These are phyloP conservation scores for Thymelicus sylvestris DNA, from an alignment of 2,888 invertebrate species.

Conservation along the genomic window DNA sequence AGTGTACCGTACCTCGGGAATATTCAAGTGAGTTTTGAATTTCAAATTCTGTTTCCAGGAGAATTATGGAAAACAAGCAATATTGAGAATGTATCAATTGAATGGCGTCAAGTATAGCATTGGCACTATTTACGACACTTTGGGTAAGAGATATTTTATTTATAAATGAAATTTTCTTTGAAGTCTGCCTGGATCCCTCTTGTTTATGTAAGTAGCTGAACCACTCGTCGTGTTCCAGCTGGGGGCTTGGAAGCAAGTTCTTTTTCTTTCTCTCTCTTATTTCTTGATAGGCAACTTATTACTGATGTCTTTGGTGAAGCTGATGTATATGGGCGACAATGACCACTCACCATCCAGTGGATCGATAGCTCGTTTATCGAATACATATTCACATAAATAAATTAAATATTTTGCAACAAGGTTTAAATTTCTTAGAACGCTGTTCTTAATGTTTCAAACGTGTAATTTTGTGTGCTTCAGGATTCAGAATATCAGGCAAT, in stretches of 20 bases:
- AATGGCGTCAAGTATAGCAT: slow-evolving; percentile 59
- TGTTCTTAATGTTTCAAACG: slow-evolving; percentile 18
- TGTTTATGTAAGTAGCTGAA: no score
- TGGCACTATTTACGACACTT: slow-evolving; percentile 65
- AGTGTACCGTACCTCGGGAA: slow-evolving; percentile 39
- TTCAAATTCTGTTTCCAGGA: slow-evolving; percentile 64
- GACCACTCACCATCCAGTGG: no score
- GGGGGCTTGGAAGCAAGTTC: no score
- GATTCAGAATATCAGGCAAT: slow-evolving; percentile 65
- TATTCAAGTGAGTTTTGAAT: slow-evolving; percentile 53
- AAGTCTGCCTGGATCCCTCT: no score
- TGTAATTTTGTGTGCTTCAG: slow-evolving; percentile 46
- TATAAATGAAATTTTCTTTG: no score
- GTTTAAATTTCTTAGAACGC: slow-evolving; percentile 41
- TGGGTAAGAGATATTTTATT: slow-evolving; percentile 42
- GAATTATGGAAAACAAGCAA: slow-evolving; percentile 71
- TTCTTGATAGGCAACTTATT: no score
- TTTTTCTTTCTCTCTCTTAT: no score
- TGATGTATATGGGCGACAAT: no score
- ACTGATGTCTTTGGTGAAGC: no score
- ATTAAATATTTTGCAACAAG: slow-evolving; percentile 26
- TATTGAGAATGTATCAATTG: slow-evolving; percentile 59
- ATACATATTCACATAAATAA: no score
- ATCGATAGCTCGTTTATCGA: no score
- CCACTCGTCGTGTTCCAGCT: no score